Conservation (phyloP, 2,113 vertebrate genomes). For the Coptodon bakossiorum region DNA sequence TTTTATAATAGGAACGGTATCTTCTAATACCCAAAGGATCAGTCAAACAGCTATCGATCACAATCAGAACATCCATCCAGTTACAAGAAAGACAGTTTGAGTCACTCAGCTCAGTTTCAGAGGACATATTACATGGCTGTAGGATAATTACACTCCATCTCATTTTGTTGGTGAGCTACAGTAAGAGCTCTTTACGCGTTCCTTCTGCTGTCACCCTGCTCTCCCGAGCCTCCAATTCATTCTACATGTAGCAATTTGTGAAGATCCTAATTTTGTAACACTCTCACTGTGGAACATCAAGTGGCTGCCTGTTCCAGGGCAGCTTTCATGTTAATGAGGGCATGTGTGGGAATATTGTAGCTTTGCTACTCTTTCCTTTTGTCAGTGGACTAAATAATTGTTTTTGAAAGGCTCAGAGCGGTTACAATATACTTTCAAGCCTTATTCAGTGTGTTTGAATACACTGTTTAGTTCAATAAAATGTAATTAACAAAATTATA, state of each 20-base stretch:
- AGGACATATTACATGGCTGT: conserved; percentile 27
- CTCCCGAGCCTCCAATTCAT: background rate
- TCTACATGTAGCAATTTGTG: conserved; percentile 17
- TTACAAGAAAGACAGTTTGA: conserved; percentile 3
- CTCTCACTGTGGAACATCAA: background rate
- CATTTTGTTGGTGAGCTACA: conserved; percentile 29
- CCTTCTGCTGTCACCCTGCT: background rate
- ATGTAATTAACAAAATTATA: background rate
- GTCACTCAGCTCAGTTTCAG: conserved; percentile 1
- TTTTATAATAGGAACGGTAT: background rate
- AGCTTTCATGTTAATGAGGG: conserved; percentile 7
- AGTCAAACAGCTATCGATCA: background rate
- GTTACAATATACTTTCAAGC: background rate
- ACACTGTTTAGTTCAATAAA: background rate
- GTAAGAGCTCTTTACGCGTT: conserved; percentile 22
- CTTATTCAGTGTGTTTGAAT: background rate
- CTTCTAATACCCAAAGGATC: background rate
- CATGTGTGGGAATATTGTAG: background rate
- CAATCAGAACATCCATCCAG: background rate
- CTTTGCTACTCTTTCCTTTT: background rate
- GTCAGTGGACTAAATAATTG: background rate
- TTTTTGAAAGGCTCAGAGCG: background rate
- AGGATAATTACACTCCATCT: conserved; percentile 43
- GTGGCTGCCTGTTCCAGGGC: background rate
- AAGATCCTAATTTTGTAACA: conserved; percentile 26